Evolutionary conservation across 2,113 vertebrate species (phyloP), one percentile per base, ranked within the genome.

Genomic region (Heterochromis multidens): DNA sequence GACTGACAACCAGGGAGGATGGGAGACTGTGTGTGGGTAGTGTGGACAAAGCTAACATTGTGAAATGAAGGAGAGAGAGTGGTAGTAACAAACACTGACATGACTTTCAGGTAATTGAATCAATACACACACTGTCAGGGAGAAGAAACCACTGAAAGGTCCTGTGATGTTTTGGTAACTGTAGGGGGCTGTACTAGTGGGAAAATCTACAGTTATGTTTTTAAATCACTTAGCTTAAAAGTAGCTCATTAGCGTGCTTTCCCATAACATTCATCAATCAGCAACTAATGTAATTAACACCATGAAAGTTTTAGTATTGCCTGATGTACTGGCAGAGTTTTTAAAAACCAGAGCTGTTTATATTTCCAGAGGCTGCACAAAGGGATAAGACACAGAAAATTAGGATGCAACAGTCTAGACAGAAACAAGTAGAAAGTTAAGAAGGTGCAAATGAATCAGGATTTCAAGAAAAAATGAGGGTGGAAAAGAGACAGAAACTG

Each of bases 61-160:
- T 65, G 74, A 79, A 63, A 80, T 67, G 52, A 74, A 74, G 11
- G 29, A 52, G 35, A 21, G 60, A 37, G 27, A 56, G 56, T 31
- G 72, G 52, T 23, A n/a, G 43, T 14, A 82, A 70, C 70, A 88
- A 87, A 90, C 59, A 23, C 80, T 43, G 54, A 54, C 83, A 83
- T 89, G 85, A 91, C 85, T 90, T 91, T 92, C 70, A 76, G 81
- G 65, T 91, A 89, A 91, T 86, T 91, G 72, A 90, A 90, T 90
- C 91, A 87, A 92, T 90, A 80, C 81, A 87, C 56, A 81, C 43
- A 60, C 29, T 77, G 88, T 87, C 80, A 89, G 89, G 81, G 13
- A 89, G 40, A 29, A 56, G 84, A 88, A 61, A 89, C 59, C 56
- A 52, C 27, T 63, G 25, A 63, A 43, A 25, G 52, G 67, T 52